Percentiles rank a stretch among this genome's conserved stretches.
Evolutionary conservation across 2,888 invertebrate species (phyloP).

Genomic region (Apamea sordens): DNA sequence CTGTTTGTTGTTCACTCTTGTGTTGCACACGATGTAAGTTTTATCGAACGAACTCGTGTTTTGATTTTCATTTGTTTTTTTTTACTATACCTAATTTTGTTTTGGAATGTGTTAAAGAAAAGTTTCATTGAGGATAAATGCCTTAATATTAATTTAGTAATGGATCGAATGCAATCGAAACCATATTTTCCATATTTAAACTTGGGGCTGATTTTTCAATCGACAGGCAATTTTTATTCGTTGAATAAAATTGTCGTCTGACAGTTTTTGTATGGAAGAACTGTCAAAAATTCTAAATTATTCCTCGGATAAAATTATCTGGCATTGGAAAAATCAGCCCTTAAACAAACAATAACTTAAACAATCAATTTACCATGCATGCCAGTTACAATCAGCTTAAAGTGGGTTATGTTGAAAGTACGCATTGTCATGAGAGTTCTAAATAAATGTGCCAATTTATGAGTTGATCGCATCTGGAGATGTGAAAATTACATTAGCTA

Average conservation of each 20-base stretch:
- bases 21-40: slow-evolving; percentile 1
- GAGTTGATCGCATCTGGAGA: slow-evolving; percentile 22
- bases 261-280: no score
- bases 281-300: no score
- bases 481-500: slow-evolving; percentile 37
- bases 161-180: not conserved
- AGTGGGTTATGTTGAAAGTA: not conserved
- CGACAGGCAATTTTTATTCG: no score
- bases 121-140: no score
- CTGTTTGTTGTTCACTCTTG: not conserved
- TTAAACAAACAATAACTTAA: no score
- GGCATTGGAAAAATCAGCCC: no score
- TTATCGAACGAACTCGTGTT: not conserved
- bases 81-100: not conserved
- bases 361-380: not conserved
- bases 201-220: no score
- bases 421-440: not conserved
- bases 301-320: no score
- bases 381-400: not conserved
- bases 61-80: not conserved
- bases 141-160: no score
- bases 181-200: not conserved
- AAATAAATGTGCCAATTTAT: slow-evolving; percentile 49
- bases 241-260: no score
- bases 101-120: not conserved